phyloP scores from a whole-genome alignment of 1,140 invertebrate genomes.

The Drosophila tristis region DNA sequence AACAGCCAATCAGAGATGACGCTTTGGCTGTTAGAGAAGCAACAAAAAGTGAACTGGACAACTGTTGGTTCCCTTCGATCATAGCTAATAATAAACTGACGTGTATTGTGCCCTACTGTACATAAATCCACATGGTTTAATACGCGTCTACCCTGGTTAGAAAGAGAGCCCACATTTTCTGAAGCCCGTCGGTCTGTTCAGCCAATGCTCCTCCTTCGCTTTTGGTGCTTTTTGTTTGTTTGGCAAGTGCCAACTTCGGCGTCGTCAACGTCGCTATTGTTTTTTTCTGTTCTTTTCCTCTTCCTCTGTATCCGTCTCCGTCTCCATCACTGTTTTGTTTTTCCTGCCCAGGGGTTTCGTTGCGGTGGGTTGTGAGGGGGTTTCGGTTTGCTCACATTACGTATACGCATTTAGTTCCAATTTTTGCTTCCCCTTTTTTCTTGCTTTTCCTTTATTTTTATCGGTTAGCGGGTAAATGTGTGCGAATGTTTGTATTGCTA shows the following conservation, averaged over 20 bases:
- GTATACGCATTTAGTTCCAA: conserved; percentile 61
- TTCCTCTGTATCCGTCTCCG: not conserved
- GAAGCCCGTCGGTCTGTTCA: not conserved
- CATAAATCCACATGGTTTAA: too few relatives aligned
- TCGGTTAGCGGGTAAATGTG: conserved; percentile 36
- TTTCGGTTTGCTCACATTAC: conserved; percentile 43
- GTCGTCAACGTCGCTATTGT: conserved; percentile 57
- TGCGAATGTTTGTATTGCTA: conserved; percentile 43
- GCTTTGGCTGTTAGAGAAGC: too few relatives aligned
- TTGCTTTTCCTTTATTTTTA: conserved; percentile 54
- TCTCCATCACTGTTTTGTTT: not conserved
- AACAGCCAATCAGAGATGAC: too few relatives aligned
- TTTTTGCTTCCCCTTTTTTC: conserved; percentile 30
- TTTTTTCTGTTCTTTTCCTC: conserved; percentile 20
- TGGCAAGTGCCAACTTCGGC: conserved; percentile 44
- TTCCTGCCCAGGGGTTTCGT: not conserved
- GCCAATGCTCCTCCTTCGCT: conserved; percentile 1
- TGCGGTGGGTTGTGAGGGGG: not conserved
- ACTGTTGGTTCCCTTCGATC: too few relatives aligned
- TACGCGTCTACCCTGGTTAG: too few relatives aligned
- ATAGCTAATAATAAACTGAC: too few relatives aligned
- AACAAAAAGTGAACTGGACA: too few relatives aligned
- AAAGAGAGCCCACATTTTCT: conserved; percentile 5
- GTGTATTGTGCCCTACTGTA: too few relatives aligned
- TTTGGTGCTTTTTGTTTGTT: conserved; percentile 42